Percentiles rank a stretch among this genome's conserved stretches.
Conservation (phyloP, 1,140 invertebrate species). For the Myzus persicae region DNA sequence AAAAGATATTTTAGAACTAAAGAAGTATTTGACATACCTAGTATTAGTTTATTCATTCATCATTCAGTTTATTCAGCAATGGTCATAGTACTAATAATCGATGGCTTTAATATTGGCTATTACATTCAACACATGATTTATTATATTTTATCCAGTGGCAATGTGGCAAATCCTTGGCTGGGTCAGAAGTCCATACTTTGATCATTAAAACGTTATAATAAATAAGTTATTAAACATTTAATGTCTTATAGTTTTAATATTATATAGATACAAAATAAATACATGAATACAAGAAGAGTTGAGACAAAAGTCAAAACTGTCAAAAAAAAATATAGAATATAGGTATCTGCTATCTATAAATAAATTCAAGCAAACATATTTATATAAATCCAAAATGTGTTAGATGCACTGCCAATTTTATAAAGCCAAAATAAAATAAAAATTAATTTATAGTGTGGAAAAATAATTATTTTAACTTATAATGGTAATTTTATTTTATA, state of each 20-base stretch:
- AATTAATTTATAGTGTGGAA: neutral
- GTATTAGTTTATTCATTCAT: neutral
- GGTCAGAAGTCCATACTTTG: neutral
- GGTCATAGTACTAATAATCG: neutral
- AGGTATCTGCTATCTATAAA: neutral
- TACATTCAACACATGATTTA: neutral
- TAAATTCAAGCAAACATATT: neutral
- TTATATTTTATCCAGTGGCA: neutral
- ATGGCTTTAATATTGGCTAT: neutral
- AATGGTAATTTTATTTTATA: neutral
- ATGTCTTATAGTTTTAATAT: neutral
- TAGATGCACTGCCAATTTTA: neutral
- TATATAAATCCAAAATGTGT: neutral
- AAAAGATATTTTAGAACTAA: neutral
- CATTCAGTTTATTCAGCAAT: neutral
- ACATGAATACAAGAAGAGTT: neutral
- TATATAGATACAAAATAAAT: neutral
- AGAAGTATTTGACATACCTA: neutral
- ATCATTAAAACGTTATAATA: neutral
- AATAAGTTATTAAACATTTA: neutral
- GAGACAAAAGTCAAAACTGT: neutral
- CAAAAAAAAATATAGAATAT: neutral
- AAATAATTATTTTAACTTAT: neutral
- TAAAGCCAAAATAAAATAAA: neutral
- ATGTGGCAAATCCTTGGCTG: neutral